phyloP scores from a whole-genome alignment of 64 coral and sea anemone genomes.

The Actinia equina region DNA sequence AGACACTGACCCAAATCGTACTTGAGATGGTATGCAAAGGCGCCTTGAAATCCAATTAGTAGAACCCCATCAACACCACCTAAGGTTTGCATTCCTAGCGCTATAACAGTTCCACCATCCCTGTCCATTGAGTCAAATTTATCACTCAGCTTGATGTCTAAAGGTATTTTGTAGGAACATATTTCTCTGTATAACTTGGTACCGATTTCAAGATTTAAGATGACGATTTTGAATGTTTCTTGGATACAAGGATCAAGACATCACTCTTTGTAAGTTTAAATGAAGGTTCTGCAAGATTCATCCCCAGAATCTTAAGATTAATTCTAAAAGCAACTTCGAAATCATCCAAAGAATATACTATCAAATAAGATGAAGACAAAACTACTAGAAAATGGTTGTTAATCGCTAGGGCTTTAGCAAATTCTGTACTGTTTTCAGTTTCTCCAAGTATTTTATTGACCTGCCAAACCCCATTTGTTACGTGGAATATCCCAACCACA shows the following conservation, averaged over 20 bases:
- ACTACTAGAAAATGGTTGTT: slow-evolving; percentile 47
- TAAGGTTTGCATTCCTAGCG: slow-evolving; percentile 60
- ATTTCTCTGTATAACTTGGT: not conserved
- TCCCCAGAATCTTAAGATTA: not conserved
- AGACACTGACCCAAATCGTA: slow-evolving; percentile 15
- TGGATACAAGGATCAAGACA: slow-evolving; percentile 33
- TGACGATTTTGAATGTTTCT: not conserved
- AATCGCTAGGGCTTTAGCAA: slow-evolving; percentile 36
- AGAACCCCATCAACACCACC: slow-evolving; percentile 45
- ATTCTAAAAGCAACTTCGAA: not conserved
- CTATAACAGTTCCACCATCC: slow-evolving; percentile 30
- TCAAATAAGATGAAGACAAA: slow-evolving; percentile 20
- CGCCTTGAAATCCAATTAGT: slow-evolving; percentile 54
- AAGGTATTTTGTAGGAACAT: slow-evolving; percentile 4
- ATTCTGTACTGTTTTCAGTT: slow-evolving; percentile 20
- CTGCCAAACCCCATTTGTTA: slow-evolving; percentile 41
- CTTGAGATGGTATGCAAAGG: slow-evolving; percentile 1
- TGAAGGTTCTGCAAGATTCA: slow-evolving; percentile 16
- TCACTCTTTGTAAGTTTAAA: slow-evolving; percentile 31
- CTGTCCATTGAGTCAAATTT: slow-evolving; percentile 38
- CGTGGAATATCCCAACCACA: slow-evolving; percentile 71
- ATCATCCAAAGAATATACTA: slow-evolving; percentile 14
- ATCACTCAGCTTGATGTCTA: slow-evolving; percentile 33
- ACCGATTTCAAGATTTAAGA: slow-evolving; percentile 27
- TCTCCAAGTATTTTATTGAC: slow-evolving; percentile 28